Base-by-base conservation (phyloP, 2,797 vertebrate genomes). In the Nasua narica region DNA sequence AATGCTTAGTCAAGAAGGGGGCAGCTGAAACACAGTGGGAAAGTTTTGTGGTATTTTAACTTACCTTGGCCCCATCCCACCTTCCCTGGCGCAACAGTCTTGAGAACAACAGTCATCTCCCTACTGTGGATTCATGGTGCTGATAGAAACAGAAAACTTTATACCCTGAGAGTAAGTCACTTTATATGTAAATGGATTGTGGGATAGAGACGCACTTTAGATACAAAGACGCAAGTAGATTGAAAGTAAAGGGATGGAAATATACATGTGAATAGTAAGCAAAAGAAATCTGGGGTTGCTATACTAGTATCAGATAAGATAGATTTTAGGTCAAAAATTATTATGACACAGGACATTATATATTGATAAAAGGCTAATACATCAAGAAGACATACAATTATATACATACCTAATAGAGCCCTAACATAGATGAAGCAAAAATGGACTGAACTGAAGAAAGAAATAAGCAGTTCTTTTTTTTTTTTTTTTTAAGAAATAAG, bases 221-320 rank as follows among this genome's bases (percentile, higher is more conserved):
- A 93, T 79, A 27, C 72, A 91, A 93, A 95, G 43, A n/a, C 21
- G 60, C 56, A 87, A 91, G 79, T 12, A 91, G 15, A 19, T 58
- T 90, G 54, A 82, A 94, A 84, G 32, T 60, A 18, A 97, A 93
- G 87, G 3, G 19, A 76, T 83, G 50, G 16, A 40, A 95, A 87
- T n/a, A 74, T 46, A 69, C 35, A 83, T 84, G 37, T 9, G 79
- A 91, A 62, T 65, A 76, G 9, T 76, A 95, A 95, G 13, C 62
- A 95, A 78, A 74, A 46, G 32, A 83, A 58, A 69, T 1, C 11
- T 52, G 21, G 21, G 1, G 19, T 87, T 94, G 7, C 15, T 78
- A 76, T 56, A 78, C 40, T 82, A 85, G 46, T 67, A 69, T 54
- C 14, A 60, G 29, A 58, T 76, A 95, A 88, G 90, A 79, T 79